Percentiles rank a stretch among this genome's conserved stretches.
These are phyloP conservation scores for Hemibagrus guttatus DNA, from an alignment of 2,797 vertebrate genomes.

Conservation along the genomic window DNA sequence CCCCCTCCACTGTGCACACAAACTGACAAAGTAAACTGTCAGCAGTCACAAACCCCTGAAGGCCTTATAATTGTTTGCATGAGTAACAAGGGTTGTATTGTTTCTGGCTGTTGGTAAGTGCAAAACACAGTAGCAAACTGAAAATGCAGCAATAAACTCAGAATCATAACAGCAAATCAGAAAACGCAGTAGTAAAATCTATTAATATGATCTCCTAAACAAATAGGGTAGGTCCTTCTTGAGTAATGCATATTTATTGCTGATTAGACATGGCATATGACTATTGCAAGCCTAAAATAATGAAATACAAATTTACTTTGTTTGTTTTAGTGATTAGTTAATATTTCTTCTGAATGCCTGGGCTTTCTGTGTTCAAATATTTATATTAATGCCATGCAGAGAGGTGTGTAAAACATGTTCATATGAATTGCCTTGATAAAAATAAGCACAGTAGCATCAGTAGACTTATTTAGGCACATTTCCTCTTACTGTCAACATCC, in stretches of 20 bases:
- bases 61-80: slow-evolving; percentile 72
- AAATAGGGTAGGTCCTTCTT: background rate
- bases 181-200: background rate
- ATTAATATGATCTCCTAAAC: background rate
- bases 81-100: slow-evolving; percentile 57
- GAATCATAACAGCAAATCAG: background rate
- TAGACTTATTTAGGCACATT: background rate
- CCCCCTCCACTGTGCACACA: slow-evolving; percentile 56
- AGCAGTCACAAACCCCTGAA: slow-evolving; percentile 61
- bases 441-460: background rate
- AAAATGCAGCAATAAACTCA: background rate
- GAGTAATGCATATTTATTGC: background rate
- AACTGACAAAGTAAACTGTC: slow-evolving; percentile 46
- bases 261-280: background rate
- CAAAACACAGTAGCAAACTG: background rate
- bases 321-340: background rate
- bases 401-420: background rate
- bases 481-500: slow-evolving; percentile 22
- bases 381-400: background rate
- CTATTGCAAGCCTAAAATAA: background rate
- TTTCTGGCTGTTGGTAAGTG: background rate
- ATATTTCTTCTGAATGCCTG: background rate
- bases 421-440: background rate
- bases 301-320: background rate
- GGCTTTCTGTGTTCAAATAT: background rate